phyloP scores from a whole-genome alignment of 2,888 invertebrate species.

The Cephus sareptanus region DNA sequence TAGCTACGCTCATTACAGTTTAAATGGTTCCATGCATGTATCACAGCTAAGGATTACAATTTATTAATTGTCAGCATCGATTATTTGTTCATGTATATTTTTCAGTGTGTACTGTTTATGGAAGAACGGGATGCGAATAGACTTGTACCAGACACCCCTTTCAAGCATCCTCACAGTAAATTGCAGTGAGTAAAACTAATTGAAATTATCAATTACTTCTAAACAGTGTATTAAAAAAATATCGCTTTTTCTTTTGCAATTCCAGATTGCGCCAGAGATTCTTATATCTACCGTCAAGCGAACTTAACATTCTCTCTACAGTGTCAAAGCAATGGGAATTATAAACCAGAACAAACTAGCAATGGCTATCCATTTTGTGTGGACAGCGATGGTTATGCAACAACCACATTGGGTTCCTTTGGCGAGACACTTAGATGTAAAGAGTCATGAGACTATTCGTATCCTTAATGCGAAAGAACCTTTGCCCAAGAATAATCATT shows the following conservation, averaged over 20 bases:
- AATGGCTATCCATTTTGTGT: conserved; percentile 70
- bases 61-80: neutral
- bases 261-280: conserved; percentile 75
- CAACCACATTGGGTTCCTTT: conserved; percentile 38
- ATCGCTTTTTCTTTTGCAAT: conserved; percentile 1
- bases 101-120: conserved; percentile 73
- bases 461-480: neutral
- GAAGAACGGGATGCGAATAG: conserved; percentile 71
- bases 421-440: conserved; percentile 49
- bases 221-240: neutral
- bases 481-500: neutral
- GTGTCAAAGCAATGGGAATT: conserved; percentile 72
- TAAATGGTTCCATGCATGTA: neutral
- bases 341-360: conserved; percentile 68
- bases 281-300: conserved; percentile 67
- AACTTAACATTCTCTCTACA: conserved; percentile 67
- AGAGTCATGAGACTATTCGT: neutral
- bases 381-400: conserved; percentile 72
- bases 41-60: neutral
- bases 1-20: conserved; percentile 69
- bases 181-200: conserved; percentile 71
- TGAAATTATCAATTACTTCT: conserved; percentile 2
- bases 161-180: conserved; percentile 60
- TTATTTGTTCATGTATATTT: conserved; percentile 30
- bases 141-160: conserved; percentile 67